Evolutionary conservation across 2,113 vertebrate species (phyloP).

Genomic region (Pseudorhombus dupliciocellatus): DNA sequence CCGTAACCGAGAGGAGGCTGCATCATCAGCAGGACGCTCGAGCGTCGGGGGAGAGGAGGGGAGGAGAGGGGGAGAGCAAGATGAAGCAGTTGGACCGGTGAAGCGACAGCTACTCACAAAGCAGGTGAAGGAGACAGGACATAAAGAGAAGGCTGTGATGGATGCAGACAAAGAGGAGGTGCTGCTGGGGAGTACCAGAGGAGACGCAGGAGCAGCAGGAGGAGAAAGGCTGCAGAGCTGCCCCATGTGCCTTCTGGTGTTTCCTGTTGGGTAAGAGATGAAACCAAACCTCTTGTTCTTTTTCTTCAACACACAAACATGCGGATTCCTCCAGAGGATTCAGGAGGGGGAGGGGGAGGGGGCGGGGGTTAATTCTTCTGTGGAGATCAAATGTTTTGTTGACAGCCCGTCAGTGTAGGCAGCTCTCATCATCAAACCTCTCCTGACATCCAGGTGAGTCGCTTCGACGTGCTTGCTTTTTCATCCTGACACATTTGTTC

Average conservation of each 20-base stretch:
- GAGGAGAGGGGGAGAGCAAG: not conserved
- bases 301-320: not conserved
- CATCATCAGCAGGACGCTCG: not conserved
- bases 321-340: too few relatives aligned
- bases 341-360: too few relatives aligned
- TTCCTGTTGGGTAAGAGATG: slow-evolving; percentile 80
- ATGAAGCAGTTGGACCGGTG: not conserved
- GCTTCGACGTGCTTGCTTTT: too few relatives aligned
- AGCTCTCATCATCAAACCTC: too few relatives aligned
- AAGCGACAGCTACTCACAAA: slow-evolving; percentile 1
- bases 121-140: not conserved
- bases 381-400: too few relatives aligned
- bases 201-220: slow-evolving; percentile 14
- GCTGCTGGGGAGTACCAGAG: not conserved
- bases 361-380: not conserved
- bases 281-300: not conserved
- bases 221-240: slow-evolving; percentile 76
- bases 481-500: too few relatives aligned
- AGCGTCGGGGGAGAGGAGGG: not conserved
- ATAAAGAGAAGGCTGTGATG: slow-evolving; percentile 1
- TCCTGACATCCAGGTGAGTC: too few relatives aligned
- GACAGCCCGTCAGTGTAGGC: too few relatives aligned
- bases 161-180: slow-evolving; percentile 7
- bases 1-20: not conserved
- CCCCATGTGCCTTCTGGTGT: slow-evolving; percentile 85